Base-by-base conservation (phyloP, 2,113 vertebrate species). In the Hippoglossus stenolepis region DNA sequence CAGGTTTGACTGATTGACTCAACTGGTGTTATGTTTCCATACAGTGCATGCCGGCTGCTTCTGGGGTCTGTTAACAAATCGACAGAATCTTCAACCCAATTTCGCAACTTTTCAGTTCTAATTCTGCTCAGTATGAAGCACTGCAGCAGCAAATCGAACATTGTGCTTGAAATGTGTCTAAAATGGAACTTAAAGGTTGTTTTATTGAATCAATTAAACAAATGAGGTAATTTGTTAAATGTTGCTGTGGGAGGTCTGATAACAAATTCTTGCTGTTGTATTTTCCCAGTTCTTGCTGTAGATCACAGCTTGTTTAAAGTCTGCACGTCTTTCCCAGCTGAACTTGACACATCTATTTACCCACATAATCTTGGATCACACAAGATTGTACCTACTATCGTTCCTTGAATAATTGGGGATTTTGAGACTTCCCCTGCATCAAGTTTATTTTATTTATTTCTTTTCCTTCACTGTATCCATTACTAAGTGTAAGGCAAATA, bases 401-500 rank as follows among this genome's bases (percentile, higher is more conserved):
- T 68, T 68, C 69, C 18, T 31, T 58, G 43, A 85, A 81, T 81
- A 75, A 79, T 5, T 66, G 23, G 62, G 59, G 72, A 79, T 79
- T 81, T 68, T 60, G 51, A 78, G 58, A 65, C 9, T 4, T 63
- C 73, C 75, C 68, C 76, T 15, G 45, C 18, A 49, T 5, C 8
- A 51, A 70, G 81, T 76, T 71, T 31, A 4, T 26, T 21, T 74
- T 89, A 71, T 82, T 89, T 63, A 40, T 49, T 51, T 51, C 6
- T 51, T 51, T 18, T 18, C 17, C 77, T 85, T 82, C 82, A 79
- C 76, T 85, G 79, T 70, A 72, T 78, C 77, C 72, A 81, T 83
- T 86, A 75, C 79, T 83, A 79, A 83, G 75, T 53, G 75, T 75
- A 67, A 65, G 85, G 84, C 82, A 75, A 79, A 82, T 84, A 63